Evolutionary conservation across 1,140 invertebrate genomes (phyloP), one percentile per base, ranked within the genome.

Genomic region (Varroa destructor): DNA sequence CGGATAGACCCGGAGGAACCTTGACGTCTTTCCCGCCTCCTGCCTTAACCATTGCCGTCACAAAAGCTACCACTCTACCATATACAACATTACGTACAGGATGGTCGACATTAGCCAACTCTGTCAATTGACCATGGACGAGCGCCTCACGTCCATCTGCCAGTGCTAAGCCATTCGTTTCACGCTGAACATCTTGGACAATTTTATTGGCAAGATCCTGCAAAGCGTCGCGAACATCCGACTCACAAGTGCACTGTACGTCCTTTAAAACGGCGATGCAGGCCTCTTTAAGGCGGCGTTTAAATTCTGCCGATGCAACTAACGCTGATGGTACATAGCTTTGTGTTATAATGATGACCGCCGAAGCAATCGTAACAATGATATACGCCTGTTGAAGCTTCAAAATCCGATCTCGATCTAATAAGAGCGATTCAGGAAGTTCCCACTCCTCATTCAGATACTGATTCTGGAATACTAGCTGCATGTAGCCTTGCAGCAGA

Each of bases 401-500:
- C 12, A 67, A 37, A 67, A 67, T 67, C 8, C 61, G 10, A 43
- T 67, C 61, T 4, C 61, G 10, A 46, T 67, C 61, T 12, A 67
- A 14, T 12, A 43, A 40, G 61, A 67, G 61, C 1, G 61, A 43
- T 67, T 67, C 61, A 12, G 61, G 61, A 40, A 67, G 46, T 40
- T 67, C 61, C 61, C 61, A 67, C 37, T 67, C 61, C 36, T 67
- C 61, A 37, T 46, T 67, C 3, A 67, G 40, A 46, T 67, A 67
- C 8, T 67, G 61, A 8, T 67, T n/a, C 37, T 67, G 61, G 36
- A 67, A 67, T 3, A 67, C 61, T 40, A 40, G 5, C 46, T 67
- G 61, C 61, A 67, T 67, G 61, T 36, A 67, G 14, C 61, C 61
- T 67, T 67, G 61, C 12, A 67, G 61, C 61, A 67, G 36, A 8